A percentile compares a stretch with the other conserved stretches of the same genome.
Evolutionary conservation across 2,797 vertebrate species (phyloP).

Genomic region (Phylloscopus collybita): DNA sequence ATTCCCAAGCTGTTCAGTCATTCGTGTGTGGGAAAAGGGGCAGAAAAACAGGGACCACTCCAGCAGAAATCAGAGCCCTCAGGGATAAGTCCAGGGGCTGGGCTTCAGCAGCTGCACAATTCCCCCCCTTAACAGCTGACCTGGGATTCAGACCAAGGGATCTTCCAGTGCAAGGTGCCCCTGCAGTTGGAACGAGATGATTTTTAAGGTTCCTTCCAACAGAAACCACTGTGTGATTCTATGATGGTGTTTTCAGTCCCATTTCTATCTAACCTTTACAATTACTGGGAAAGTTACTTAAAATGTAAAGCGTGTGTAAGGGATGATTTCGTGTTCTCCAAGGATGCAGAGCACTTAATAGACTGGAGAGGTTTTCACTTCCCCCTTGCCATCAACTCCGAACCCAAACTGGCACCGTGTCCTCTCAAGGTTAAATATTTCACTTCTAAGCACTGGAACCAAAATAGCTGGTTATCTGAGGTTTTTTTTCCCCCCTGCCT

Average conservation of each 20-base stretch:
- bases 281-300: neutral
- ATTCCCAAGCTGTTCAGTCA: neutral
- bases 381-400: neutral
- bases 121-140: neutral
- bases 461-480: conserved; percentile 11
- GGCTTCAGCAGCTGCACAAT: neutral
- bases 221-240: neutral
- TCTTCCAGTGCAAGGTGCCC: neutral
- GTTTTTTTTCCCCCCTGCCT: neutral
- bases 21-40: rapidly evolving
- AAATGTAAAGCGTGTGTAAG: neutral
- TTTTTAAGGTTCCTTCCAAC: neutral
- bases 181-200: neutral
- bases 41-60: neutral
- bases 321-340: neutral
- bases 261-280: neutral
- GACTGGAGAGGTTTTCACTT: neutral
- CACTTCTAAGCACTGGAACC: neutral
- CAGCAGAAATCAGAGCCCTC: neutral
- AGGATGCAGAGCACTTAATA: neutral
- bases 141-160: neutral
- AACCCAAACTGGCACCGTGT: neutral
- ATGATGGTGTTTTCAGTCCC: neutral
- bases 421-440: conserved; percentile 46
- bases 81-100: neutral